Evolutionary conservation across 2,113 vertebrate species (phyloP).

Genomic region (Phainopepla nitens): DNA sequence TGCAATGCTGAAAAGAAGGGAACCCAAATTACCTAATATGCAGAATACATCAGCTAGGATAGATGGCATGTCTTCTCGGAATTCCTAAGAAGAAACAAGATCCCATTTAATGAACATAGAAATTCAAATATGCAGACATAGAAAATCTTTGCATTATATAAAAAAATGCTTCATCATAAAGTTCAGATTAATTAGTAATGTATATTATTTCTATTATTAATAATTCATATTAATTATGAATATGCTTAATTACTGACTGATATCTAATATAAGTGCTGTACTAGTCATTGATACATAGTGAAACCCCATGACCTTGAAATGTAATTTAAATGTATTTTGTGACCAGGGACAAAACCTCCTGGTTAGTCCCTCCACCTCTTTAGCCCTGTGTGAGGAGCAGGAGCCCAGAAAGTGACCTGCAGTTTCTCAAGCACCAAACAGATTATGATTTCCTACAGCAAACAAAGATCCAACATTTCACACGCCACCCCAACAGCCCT

Average conservation of each 20-base stretch:
- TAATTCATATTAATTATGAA: not conserved
- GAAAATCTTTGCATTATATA: not conserved
- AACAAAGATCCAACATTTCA: not conserved
- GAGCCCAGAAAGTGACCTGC: not conserved
- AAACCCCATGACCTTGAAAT: not conserved
- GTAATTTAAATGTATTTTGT: not conserved
- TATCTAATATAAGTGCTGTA: not conserved
- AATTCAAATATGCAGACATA: not conserved
- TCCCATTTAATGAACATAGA: not conserved
- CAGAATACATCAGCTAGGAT: slow-evolving; percentile 98
- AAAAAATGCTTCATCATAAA: not conserved
- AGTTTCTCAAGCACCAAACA: not conserved
- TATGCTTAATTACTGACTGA: not conserved
- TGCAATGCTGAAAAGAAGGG: not conserved
- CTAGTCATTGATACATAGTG: not conserved
- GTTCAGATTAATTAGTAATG: not conserved
- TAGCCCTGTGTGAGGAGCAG: not conserved
- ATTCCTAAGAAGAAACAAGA: slow-evolving; percentile 79
- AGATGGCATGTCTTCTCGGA: slow-evolving; percentile 93
- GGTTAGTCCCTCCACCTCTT: not conserved
- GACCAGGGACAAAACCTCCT: not conserved
- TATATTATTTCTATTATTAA: not conserved
- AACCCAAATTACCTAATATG: slow-evolving; percentile 82
- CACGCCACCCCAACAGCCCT: not conserved
- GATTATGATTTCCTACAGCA: not conserved